phyloP scores from a whole-genome alignment of 1,140 invertebrate species.

The Aphelinus certus region DNA sequence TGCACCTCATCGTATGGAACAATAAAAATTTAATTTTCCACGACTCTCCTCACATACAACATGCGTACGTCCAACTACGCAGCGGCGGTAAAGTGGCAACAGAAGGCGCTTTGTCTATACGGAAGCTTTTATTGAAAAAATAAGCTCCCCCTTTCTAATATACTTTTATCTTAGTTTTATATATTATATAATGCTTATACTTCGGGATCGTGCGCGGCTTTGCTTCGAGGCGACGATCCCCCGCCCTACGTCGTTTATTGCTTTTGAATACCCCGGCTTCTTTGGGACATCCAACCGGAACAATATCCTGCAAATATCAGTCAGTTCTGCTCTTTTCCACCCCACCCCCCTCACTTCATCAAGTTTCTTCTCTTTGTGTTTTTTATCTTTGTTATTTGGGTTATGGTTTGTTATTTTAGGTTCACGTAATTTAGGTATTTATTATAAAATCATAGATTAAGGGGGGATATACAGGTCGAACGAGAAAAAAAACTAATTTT shows the following conservation, averaged over 20 bases:
- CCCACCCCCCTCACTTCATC: slow-evolving; percentile 18
- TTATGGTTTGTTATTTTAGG: not conserved
- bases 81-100: too few relatives aligned
- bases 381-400: slow-evolving; percentile 9
- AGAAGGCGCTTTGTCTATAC: not conserved
- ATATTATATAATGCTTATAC: slow-evolving; percentile 27
- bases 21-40: too few relatives aligned
- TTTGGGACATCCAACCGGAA: slow-evolving; percentile 63
- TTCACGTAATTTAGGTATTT: too few relatives aligned
- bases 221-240: slow-evolving; percentile 8
- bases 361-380: slow-evolving; percentile 31
- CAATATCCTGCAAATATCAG: slow-evolving; percentile 68
- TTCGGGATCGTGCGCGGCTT: slow-evolving; percentile 17
- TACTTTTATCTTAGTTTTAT: not conserved
- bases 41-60: too few relatives aligned
- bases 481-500: too few relatives aligned
- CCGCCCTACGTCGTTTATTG: slow-evolving; percentile 59
- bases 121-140: not conserved
- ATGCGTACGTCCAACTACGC: too few relatives aligned
- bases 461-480: too few relatives aligned
- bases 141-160: not conserved
- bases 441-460: too few relatives aligned
- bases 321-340: slow-evolving; percentile 41
- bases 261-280: slow-evolving; percentile 66
- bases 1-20: too few relatives aligned